phyloP scores from a whole-genome alignment of 2,888 invertebrate species.

The Linnaemya tessellans region DNA sequence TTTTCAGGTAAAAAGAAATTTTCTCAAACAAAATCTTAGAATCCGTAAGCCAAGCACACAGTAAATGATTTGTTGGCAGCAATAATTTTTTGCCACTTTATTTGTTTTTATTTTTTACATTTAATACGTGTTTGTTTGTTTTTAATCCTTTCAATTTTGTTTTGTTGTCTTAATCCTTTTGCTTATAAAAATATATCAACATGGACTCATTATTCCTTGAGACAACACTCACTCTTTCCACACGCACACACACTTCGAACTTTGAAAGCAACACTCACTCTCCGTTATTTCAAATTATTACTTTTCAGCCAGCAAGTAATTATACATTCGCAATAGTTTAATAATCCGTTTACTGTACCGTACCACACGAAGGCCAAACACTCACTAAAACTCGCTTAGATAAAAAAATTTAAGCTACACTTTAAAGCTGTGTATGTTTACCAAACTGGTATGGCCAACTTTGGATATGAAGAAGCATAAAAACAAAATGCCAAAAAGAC shows the following conservation, averaged over 20 bases:
- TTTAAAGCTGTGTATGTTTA: constrained; percentile 41
- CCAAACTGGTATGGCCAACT: constrained; percentile 66
- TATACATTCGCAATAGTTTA: constrained; percentile 1
- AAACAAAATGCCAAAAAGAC: constrained; percentile 61
- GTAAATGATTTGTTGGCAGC: constrained; percentile 39
- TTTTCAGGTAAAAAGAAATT: not conserved
- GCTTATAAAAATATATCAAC: not conserved
- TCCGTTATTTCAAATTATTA: constrained; percentile 20
- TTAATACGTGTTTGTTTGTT: not conserved
- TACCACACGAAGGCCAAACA: constrained; percentile 83
- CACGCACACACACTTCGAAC: not conserved
- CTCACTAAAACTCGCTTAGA: constrained; percentile 82
- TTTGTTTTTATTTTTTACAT: not conserved
- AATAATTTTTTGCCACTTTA: not conserved
- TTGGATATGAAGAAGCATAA: constrained; percentile 51
- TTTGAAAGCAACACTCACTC: constrained; percentile 56
- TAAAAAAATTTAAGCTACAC: constrained; percentile 74
- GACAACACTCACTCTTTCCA: constrained; percentile 21
- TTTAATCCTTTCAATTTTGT: constrained; percentile 6
- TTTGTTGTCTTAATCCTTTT: constrained; percentile 21
- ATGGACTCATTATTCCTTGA: not conserved
- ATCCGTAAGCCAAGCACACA: not conserved
- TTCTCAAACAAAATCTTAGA: not conserved
- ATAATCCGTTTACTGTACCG: constrained; percentile 81
- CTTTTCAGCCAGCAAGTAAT: not conserved